Evolutionary conservation across 2,113 vertebrate species (phyloP), one percentile per base, ranked within the genome.

Genomic region (Gallinago media): DNA sequence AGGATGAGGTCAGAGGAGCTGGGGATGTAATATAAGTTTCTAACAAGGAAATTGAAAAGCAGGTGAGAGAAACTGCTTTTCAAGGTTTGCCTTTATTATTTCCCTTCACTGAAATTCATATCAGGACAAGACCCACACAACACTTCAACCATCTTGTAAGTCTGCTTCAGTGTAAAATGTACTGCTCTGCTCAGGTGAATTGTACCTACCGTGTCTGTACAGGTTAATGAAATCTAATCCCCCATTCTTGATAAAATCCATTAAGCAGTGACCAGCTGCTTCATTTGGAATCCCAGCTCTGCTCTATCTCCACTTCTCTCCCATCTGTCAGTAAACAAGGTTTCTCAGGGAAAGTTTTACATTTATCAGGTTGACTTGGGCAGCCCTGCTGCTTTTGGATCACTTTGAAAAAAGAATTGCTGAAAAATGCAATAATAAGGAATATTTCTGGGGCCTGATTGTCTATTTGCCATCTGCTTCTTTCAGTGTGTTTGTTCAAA

Each of bases 141-240:
- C 52, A 74, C 34, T 66, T 83, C 12, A 2, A 66, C 62, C 88
- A 68, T 44, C 91, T 75, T 5, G 12, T 77, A 67, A 90, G 82
- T 56, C 78, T 61, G 26, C 81, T 94, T 13, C 20, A 67, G 50
- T 62, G 38, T 66, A 44, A 94, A 94, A 95, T 63, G 38, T 65
- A 49, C 65, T 93, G 65, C 47, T 88, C 38, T 92, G 85, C 75
- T 86, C 66, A 75, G 71, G 85, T 93, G 91, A 74, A 92, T 90
- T 75, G 52, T 93, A 88, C 38, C 61, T 81, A 32, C 50, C 47
- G 16, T 72, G 67, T 82, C 92, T 95, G 83, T 72, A 29, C 11
- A 77, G 71, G 62, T 93, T 96, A 97, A 96, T 93, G 82, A 96
- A 96, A 97, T 96, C 52, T 67, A 76, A 75, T 96, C 59, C 93